Evolutionary conservation across 2,113 vertebrate species (phyloP).

Genomic region (Bettongia penicillata): DNA sequence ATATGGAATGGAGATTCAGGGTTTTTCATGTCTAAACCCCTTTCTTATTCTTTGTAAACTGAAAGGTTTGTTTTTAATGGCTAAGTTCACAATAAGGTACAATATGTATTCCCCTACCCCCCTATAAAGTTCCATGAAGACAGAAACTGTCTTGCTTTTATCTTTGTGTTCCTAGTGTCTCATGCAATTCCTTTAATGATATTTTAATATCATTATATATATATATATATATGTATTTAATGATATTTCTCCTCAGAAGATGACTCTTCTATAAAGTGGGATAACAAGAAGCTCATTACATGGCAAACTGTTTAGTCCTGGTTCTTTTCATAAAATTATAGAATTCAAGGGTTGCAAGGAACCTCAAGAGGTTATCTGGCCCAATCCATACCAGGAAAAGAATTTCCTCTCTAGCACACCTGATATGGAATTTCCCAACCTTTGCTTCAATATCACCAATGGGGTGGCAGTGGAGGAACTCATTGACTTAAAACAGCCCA

Average conservation of each 20-base stretch:
- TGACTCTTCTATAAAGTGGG: background rate
- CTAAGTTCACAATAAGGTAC: background rate
- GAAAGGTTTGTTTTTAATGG: background rate
- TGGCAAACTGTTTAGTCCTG: slow-evolving; percentile 32
- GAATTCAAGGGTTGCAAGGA: background rate
- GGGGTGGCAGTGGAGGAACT: background rate
- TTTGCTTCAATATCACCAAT: background rate
- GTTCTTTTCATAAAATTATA: slow-evolving; percentile 41
- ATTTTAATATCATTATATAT: background rate
- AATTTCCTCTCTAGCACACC: background rate
- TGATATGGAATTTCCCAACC: background rate
- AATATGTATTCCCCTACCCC: background rate
- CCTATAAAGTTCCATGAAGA: background rate
- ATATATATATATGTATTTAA: background rate
- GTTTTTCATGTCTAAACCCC: background rate
- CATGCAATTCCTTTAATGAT: background rate
- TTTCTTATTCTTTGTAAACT: background rate
- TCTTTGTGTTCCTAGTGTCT: background rate
- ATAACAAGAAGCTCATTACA: slow-evolving; percentile 47
- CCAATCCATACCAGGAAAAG: background rate
- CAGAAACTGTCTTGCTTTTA: background rate
- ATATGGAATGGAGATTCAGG: background rate
- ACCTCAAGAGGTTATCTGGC: background rate
- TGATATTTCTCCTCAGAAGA: slow-evolving; percentile 2
- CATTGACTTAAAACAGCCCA: background rate